Percentiles rank a stretch among this genome's conserved stretches.
These are phyloP conservation scores for Athalia cordata DNA, from an alignment of 2,888 invertebrate species.

Conservation along the genomic window DNA sequence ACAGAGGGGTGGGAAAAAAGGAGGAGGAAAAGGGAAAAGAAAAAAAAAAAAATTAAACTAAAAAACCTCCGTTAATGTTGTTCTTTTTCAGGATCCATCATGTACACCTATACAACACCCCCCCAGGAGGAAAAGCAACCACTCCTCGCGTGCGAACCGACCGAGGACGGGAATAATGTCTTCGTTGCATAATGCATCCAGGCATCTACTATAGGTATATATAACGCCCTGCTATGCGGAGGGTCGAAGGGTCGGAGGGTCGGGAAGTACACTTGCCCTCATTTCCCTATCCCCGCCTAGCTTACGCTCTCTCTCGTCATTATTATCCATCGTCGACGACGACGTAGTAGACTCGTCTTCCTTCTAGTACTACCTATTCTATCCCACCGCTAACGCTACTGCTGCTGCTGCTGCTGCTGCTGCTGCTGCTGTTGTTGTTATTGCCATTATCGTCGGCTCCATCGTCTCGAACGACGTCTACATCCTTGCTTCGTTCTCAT, in stretches of 20 bases:
- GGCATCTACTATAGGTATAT: not conserved
- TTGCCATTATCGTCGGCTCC: constrained; percentile 4
- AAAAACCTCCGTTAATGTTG: constrained; percentile 20
- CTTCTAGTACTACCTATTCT: not conserved
- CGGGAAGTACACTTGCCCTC: constrained; percentile 25
- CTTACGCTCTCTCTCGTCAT: not conserved
- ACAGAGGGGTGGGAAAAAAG: not conserved
- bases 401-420: too few species aligned
- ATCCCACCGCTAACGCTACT: too few species aligned
- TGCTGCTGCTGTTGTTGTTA: constrained; percentile 1
- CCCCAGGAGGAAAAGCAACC: not conserved
- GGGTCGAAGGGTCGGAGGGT: not conserved
- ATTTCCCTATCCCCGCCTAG: constrained; percentile 23
- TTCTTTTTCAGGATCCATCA: constrained; percentile 38
- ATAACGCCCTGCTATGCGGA: not conserved
- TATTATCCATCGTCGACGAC: constrained; percentile 29
- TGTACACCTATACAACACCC: constrained; percentile 15
- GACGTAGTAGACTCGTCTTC: not conserved
- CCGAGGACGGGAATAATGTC: constrained; percentile 14
- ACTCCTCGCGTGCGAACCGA: not conserved
- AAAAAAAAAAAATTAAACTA: too few species aligned
- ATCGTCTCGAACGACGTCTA: constrained; percentile 7
- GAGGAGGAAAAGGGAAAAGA: too few species aligned
- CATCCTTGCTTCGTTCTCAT: not conserved
- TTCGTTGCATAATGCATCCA: constrained; percentile 40